Conservation (phyloP, 2,797 vertebrate species). For the Loris lydekkerianus region DNA sequence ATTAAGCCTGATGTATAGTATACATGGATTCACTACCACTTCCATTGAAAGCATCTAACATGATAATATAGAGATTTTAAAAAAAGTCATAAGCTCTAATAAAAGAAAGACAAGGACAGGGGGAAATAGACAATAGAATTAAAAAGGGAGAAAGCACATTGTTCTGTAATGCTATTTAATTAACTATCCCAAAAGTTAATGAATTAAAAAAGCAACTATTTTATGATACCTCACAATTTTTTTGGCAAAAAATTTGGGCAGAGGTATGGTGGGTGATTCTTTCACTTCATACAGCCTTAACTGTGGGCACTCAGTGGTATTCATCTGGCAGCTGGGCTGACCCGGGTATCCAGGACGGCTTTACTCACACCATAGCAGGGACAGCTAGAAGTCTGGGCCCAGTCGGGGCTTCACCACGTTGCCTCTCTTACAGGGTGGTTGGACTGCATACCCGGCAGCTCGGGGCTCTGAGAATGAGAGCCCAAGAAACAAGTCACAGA, state of each 20-base stretch:
- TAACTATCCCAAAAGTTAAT: background rate
- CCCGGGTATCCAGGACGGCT: background rate
- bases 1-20: background rate
- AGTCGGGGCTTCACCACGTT: background rate
- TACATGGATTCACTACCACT: background rate
- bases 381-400: background rate
- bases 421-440: background rate
- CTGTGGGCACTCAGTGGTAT: background rate
- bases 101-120: background rate
- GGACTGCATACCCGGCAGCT: background rate
- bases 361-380: background rate
- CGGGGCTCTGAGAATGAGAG: background rate
- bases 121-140: background rate
- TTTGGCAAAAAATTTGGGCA: background rate
- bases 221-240: background rate
- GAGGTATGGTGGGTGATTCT: background rate
- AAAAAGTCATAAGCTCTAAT: background rate
- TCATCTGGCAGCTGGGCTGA: background rate
- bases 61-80: background rate
- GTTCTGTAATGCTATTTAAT: background rate
- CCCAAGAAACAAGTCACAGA: background rate
- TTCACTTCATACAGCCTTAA: background rate
- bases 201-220: background rate
- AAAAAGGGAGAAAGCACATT: background rate
- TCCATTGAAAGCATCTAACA: background rate